Base-by-base conservation (phyloP, 1,140 invertebrate species). In the Periplaneta americana region DNA sequence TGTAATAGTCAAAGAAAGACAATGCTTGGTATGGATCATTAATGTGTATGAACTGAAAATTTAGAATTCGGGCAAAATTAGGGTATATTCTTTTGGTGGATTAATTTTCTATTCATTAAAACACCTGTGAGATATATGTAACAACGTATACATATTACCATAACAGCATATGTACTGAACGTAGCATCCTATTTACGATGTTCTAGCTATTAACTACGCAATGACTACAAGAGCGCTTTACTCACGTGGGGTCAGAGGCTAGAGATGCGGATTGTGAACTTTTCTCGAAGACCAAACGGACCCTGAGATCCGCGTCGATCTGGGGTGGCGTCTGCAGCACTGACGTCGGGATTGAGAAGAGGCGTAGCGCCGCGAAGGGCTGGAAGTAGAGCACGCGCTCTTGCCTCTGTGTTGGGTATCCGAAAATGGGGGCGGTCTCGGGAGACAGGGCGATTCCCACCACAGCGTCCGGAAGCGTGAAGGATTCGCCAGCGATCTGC, bases 391-490 rank as follows among this genome's bases (percentile, higher is more conserved):
- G 83, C 1, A 91, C 88, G 1, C 91, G 81, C 5, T 80, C 75
- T 37, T 10, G 10, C 6, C 13, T 15, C 17, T 1, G n/a, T 22
- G 74, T 17, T 82, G 34, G 10, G 77, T 91, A 9, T 66, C 48
- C 32, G 91, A 88, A 28, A 6, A 28, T 0, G 10, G 22, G 6
- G 4, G n/a, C 22, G 1, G 48, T 66, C 75, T 90, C 91, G 0
- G 93, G 91, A 0, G 95, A 95, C 82, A 95, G 92, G 0, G 93
- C 90, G n/a, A 96, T 85, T 0, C 95, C 95, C 0, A 96, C 93
- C 33, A 96, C 88, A 8, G 95, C 95, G 85, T 96, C 95, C 90
- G 94, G 93, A 2, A 96, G 87, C 13, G 94, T 93, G 85, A 96
- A 96, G 3, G 86, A 89, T 80, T 92, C 90, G 0, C 84, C 85